These are phyloP conservation scores for Galendromus occidentalis DNA, from an alignment of 1,140 invertebrate species.

Conservation along the genomic window DNA sequence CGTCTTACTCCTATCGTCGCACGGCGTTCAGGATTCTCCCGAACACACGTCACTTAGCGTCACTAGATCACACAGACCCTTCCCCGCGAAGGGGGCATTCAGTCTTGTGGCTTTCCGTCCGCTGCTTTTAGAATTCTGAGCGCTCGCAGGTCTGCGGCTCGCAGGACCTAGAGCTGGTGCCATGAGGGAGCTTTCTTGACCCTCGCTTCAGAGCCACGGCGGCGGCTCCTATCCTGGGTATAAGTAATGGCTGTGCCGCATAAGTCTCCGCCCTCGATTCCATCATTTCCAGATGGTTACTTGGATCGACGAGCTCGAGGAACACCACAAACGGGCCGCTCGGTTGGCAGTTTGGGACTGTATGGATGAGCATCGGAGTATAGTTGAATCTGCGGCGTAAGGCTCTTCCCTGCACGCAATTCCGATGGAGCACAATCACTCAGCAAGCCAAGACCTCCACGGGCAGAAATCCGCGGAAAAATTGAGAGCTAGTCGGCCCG, in stretches of 20 bases:
- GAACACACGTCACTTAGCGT: neutral
- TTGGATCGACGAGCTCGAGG: neutral
- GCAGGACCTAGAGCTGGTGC: neutral
- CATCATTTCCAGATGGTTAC: neutral
- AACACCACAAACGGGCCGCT: neutral
- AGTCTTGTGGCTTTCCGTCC: too few relatives aligned
- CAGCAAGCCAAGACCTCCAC: too few relatives aligned
- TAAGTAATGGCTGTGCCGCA: neutral
- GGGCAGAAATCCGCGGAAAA: too few relatives aligned
- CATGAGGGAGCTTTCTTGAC: neutral
- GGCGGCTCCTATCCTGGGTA: neutral
- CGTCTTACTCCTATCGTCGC: neutral
- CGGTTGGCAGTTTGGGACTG: neutral
- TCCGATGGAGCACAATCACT: too few relatives aligned
- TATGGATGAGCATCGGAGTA: neutral
- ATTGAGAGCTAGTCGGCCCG: too few relatives aligned
- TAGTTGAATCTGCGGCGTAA: too few relatives aligned
- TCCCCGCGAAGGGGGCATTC: too few relatives aligned
- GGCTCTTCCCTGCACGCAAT: too few relatives aligned
- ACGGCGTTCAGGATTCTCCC: neutral
- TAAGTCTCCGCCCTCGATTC: neutral
- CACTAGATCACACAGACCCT: neutral
- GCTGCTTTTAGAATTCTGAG: neutral
- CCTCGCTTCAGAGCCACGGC: neutral
- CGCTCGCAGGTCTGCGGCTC: neutral